phyloP scores from a whole-genome alignment of 2,797 vertebrate species.

The Schizopygopsis pylzovi region DNA sequence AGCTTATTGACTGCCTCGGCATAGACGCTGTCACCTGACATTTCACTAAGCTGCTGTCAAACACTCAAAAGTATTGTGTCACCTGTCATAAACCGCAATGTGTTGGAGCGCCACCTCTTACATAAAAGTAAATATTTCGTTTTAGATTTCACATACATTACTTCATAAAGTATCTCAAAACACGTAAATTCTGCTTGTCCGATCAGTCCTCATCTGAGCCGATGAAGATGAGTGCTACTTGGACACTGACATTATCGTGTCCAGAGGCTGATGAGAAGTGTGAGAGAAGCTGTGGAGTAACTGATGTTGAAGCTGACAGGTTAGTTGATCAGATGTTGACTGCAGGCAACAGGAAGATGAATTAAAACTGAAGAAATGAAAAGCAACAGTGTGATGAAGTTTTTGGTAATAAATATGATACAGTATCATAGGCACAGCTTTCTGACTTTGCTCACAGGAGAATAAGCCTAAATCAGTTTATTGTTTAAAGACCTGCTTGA shows the following conservation, averaged over 20 bases:
- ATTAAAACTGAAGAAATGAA: conserved; percentile 47
- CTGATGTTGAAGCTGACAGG: conserved; percentile 55
- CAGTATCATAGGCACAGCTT: not conserved
- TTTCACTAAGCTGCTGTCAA: conserved; percentile 46
- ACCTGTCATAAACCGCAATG: conserved; percentile 36
- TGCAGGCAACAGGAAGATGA: conserved; percentile 29
- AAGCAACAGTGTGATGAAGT: conserved; percentile 45
- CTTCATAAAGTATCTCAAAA: not conserved
- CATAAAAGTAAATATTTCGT: not conserved
- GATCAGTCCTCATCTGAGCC: conserved; percentile 12
- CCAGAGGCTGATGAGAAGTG: conserved; percentile 28
- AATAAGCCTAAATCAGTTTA: not conserved
- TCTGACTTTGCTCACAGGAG: not conserved
- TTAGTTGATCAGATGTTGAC: conserved; percentile 55
- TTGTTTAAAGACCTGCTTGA: not conserved
- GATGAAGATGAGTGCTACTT: conserved; percentile 4
- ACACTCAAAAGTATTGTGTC: conserved; percentile 36
- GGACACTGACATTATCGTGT: conserved; percentile 24
- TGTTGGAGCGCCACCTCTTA: not conserved
- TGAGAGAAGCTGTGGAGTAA: conserved; percentile 45
- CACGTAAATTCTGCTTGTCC: not conserved
- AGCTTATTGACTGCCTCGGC: conserved; percentile 45
- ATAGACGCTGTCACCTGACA: conserved; percentile 44
- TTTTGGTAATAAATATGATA: conserved; percentile 37
- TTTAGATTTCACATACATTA: not conserved